Percentiles rank a stretch among this genome's conserved stretches.
Conservation (phyloP, 23 tunicate genomes). For the Oikopleura vanhoeffeni region DNA sequence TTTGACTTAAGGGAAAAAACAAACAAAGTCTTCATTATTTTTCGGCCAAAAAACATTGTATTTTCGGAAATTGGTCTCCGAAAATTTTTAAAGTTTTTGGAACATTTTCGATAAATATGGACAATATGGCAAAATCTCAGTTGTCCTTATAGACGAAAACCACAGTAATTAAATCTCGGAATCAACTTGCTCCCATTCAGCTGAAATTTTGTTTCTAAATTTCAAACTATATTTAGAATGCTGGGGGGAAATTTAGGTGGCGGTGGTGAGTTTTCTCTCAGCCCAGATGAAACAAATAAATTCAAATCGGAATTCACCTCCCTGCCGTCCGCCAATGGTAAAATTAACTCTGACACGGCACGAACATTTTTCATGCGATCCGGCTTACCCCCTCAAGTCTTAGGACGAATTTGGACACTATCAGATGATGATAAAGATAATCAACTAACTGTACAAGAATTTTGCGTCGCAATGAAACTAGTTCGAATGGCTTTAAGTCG, state of each 20-base stretch:
- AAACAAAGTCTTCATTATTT: too few relatives aligned
- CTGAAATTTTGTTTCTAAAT: too few relatives aligned
- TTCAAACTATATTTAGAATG: too few relatives aligned
- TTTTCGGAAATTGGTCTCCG: too few relatives aligned
- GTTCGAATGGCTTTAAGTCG: conserved; percentile 11
- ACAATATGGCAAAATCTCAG: too few relatives aligned
- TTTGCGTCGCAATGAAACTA: conserved; percentile 85
- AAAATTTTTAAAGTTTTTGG: too few relatives aligned
- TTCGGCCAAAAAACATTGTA: too few relatives aligned
- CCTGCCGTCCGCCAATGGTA: neutral
- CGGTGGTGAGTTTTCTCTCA: neutral
- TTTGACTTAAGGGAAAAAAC: too few relatives aligned
- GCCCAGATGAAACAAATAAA: neutral
- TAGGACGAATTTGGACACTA: conserved; percentile 66
- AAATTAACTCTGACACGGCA: conserved; percentile 17
- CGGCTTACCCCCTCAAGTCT: conserved; percentile 30
- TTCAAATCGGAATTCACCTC: neutral
- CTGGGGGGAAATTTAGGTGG: neutral
- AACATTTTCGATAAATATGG: too few relatives aligned
- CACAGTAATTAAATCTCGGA: too few relatives aligned
- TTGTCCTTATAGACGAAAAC: too few relatives aligned
- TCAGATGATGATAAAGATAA: conserved; percentile 76
- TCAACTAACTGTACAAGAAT: conserved; percentile 56
- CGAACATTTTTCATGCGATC: conserved; percentile 50
- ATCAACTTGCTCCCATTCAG: too few relatives aligned